phyloP scores from a whole-genome alignment of 1,140 invertebrate species.

The Heliconius hewitsoni region DNA sequence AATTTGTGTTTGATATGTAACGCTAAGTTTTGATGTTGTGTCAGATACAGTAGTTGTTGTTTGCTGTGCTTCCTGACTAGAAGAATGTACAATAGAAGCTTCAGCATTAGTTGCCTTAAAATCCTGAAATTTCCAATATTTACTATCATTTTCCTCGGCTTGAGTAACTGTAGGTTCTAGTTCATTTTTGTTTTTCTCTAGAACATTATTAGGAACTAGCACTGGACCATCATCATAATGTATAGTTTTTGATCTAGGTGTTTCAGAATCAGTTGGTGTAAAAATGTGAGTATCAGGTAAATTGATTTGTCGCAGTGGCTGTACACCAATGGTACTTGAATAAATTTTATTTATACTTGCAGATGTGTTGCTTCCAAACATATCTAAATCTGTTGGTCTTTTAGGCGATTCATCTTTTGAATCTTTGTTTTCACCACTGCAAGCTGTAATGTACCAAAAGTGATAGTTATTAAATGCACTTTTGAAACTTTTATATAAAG shows the following conservation, averaged over 20 bases:
- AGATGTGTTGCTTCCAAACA: slow-evolving; percentile 55
- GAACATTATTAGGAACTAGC: slow-evolving; percentile 47
- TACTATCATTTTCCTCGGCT: slow-evolving; percentile 48
- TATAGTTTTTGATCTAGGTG: slow-evolving; percentile 77
- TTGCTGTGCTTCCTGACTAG: not conserved
- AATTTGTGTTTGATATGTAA: slow-evolving; percentile 58
- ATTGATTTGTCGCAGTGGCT: slow-evolving; percentile 75
- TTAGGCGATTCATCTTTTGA: slow-evolving; percentile 41
- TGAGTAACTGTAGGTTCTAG: slow-evolving; percentile 33
- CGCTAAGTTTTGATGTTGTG: slow-evolving; percentile 32
- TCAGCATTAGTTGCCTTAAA: slow-evolving; percentile 56
- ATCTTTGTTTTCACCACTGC: slow-evolving; percentile 61
- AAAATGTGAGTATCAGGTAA: slow-evolving; percentile 80
- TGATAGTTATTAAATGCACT: not conserved
- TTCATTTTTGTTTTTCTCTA: slow-evolving; percentile 36
- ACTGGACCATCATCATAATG: slow-evolving; percentile 65
- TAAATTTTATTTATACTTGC: slow-evolving; percentile 63
- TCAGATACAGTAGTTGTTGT: slow-evolving; percentile 14
- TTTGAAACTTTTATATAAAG: not conserved
- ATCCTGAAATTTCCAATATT: slow-evolving; percentile 76
- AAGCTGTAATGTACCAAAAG: slow-evolving; percentile 58
- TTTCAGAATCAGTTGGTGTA: slow-evolving; percentile 78
- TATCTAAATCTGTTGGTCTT: slow-evolving; percentile 56
- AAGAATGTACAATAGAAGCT: not conserved
- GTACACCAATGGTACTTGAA: slow-evolving; percentile 62